Evolutionary conservation across 1,140 invertebrate genomes (phyloP).

Genomic region (Tetraneura akinire): DNA sequence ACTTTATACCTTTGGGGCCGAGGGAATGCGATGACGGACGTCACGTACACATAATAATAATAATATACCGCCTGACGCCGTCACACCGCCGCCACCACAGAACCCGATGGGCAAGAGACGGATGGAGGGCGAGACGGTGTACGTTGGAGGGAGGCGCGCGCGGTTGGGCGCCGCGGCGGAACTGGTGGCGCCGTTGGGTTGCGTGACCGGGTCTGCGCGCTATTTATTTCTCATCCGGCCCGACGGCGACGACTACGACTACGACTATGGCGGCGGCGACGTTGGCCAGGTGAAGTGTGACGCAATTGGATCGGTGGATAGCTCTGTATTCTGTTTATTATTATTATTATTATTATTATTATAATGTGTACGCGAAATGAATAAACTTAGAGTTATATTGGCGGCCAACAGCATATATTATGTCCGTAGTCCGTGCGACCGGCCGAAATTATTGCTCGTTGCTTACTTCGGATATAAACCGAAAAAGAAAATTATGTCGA

Average conservation of each 20-base stretch:
- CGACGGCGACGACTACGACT: constrained; percentile 48
- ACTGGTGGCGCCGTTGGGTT: constrained; percentile 56
- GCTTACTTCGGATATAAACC: too few species aligned
- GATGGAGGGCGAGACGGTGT: constrained; percentile 41
- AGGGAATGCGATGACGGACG: constrained; percentile 36
- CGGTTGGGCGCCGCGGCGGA: constrained; percentile 58
- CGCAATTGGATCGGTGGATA: constrained; percentile 40
- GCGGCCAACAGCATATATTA: neutral
- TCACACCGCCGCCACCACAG: constrained; percentile 15
- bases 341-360: constrained; percentile 16
- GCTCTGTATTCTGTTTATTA: too few species aligned
- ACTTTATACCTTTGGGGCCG: neutral
- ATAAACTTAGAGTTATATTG: neutral
- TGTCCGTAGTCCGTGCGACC: neutral
- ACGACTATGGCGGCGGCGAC: too few species aligned
- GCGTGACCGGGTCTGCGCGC: constrained; percentile 56
- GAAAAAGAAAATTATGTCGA: too few species aligned
- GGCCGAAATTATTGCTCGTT: too few species aligned
- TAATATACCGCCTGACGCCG: constrained; percentile 19
- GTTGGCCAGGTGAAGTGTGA: constrained; percentile 29
- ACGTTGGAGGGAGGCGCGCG: constrained; percentile 45
- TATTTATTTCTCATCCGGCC: constrained; percentile 53
- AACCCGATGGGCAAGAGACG: constrained; percentile 1
- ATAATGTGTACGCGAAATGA: neutral
- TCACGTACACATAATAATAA: constrained; percentile 27